phyloP scores from a whole-genome alignment of 2,797 vertebrate species.

The Cuculus canorus region DNA sequence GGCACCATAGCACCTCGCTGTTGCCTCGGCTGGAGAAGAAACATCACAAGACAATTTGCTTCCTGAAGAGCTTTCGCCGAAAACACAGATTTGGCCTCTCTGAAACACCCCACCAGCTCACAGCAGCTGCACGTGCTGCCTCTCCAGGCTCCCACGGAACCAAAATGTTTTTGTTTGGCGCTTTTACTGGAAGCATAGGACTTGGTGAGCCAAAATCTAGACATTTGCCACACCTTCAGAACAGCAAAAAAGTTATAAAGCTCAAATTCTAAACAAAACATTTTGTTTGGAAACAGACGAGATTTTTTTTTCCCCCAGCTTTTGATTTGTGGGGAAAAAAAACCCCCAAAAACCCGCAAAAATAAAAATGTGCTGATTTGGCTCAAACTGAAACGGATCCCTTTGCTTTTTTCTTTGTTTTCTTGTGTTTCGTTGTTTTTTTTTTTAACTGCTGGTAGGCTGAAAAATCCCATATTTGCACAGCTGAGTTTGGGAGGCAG shows the following conservation, averaged over 20 bases:
- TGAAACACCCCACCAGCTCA: background rate
- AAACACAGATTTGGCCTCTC: background rate
- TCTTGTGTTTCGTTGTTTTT: background rate
- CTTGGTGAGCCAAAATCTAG: background rate
- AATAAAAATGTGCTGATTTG: background rate
- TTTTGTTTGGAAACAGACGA: background rate
- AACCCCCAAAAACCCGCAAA: background rate
- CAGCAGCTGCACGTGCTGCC: background rate
- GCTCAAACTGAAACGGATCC: background rate
- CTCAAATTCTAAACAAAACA: background rate
- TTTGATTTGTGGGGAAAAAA: background rate
- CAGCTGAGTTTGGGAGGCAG: background rate
- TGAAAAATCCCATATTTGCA: background rate
- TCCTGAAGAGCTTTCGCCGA: background rate
- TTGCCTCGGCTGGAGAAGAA: background rate
- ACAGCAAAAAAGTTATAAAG: background rate
- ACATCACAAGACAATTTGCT: background rate
- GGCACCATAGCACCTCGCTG: rapidly evolving
- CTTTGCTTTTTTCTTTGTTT: background rate
- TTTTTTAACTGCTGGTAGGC: background rate
- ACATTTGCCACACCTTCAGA: background rate
- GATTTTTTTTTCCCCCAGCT: background rate
- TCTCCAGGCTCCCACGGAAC: background rate
- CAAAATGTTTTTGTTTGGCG: background rate
- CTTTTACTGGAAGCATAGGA: background rate